Percentiles rank a stretch among this genome's conserved stretches.
Conservation (phyloP, 2,797 vertebrate genomes). For the Siniperca scherzeri region DNA sequence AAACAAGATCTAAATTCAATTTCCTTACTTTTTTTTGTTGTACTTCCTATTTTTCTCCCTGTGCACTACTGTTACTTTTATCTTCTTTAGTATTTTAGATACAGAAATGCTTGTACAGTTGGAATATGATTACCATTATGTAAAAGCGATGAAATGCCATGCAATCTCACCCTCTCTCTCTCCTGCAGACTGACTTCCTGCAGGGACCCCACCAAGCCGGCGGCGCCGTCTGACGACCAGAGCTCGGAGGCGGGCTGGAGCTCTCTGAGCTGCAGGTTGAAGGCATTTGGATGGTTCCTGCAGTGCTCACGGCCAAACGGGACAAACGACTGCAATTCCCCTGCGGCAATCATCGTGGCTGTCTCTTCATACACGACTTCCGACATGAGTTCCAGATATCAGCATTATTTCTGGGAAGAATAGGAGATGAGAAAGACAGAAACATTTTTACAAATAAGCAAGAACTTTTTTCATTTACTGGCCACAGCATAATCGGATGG, state of each 20-base stretch:
- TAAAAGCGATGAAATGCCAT: neutral
- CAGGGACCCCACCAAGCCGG: constrained; percentile 95
- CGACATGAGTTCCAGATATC: constrained; percentile 99
- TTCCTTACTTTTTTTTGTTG: neutral
- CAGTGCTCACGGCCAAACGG: constrained; percentile 98
- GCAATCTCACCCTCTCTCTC: constrained; percentile 89
- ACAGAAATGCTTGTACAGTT: neutral
- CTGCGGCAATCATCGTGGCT: constrained; percentile 99
- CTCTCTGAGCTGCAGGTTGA: constrained; percentile 96
- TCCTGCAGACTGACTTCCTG: constrained; percentile 97
- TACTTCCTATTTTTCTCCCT: neutral
- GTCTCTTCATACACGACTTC: constrained; percentile 98
- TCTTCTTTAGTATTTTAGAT: neutral
- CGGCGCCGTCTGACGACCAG: constrained; percentile 96
- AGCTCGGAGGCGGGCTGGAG: constrained; percentile 97
- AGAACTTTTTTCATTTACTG: neutral
- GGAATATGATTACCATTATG: neutral
- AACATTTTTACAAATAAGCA: neutral
- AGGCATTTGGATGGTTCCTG: constrained; percentile 96
- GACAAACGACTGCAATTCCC: constrained; percentile 99
- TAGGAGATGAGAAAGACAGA: neutral
- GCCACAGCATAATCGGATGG: neutral
- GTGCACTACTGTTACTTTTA: neutral
- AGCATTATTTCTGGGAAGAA: constrained; percentile 95
- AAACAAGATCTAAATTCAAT: neutral